Base-by-base conservation (phyloP, 92 coral and sea anemone species). In the Paragorgia papillata region DNA sequence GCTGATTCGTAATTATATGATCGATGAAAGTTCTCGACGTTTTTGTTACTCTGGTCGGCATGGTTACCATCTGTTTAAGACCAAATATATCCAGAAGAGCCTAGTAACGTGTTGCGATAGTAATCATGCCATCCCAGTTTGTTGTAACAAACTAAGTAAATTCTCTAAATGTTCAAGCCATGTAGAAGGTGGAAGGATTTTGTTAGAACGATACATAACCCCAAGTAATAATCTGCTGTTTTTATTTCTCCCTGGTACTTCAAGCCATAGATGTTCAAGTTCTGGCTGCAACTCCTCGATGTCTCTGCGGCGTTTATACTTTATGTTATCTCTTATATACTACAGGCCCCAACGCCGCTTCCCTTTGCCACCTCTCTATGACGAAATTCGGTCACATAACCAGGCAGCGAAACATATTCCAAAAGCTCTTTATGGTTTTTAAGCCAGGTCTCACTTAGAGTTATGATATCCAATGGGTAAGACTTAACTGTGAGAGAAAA, bases 1-100 rank as follows among this genome's bases (percentile, higher is more conserved):
- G 82, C 0, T 69, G 59, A 50, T 81, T 81, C 8, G 85, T 70
- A 30, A 81, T 49, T 24, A 81, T 73, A 46, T 81, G 85, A 37
- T 81, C 85, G 58, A 81, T 48, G 2, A 62, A 40, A 19, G 85
- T 60, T 58, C 24, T 24, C 5, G 80, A 34, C 28, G 8, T 5
- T 9, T 14, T n/a, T 8, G 84, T 79, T 8, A 79, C 49, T 79
- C 84, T 79, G 40, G 84, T 68, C 30, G 77, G 66, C 39, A 26
- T 49, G 35, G 76, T 79, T 64, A 79, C 83, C 65, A 79, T 48
- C 32, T 66, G 78, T 29, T 66, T 66, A 28, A 79, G 35, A 54
- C 28, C 18, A 32, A 54, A 79, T 43, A 67, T n/a, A 24, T 79
- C 83, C 1, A 79, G 51, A 2, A 66, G 20, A 2, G 79, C 22